Base-by-base conservation (phyloP, 2,888 invertebrate genomes). In the Stenichneumon culpator region DNA sequence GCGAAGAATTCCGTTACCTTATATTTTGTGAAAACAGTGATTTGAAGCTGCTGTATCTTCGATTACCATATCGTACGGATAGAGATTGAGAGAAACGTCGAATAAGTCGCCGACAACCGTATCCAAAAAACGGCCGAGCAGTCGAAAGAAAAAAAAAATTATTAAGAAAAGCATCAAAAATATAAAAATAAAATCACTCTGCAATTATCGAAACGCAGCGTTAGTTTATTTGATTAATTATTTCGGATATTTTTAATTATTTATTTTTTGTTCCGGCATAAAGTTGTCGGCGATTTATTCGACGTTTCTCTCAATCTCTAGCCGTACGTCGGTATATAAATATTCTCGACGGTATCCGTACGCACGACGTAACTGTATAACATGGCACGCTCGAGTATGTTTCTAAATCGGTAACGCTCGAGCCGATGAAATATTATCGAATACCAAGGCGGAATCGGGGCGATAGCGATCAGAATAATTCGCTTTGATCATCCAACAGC, bases 371-470 rank as follows among this genome's bases (percentile, higher is more conserved):
- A 90, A 90, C 90, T 89, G 90, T 90, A 90, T 89, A 90, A 86
- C 83, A 22, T 77, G 79, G 83, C 52, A 52, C 32, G 70, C 39
- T 11, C 32, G 32, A 52, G 52, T 90, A 89, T 89, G 89, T 88
- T 87, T 86, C 90, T 90, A 88, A 90, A 90, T 90, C 89, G 89
- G 90, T 84, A 90, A 90, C 80, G 87, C 88, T 87, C 89, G 85
- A 83, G 80, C 68, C 79, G 79, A 54, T 60, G 60, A 89, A 11
- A 25, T 88, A 88, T 87, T 86, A 89, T 88, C 89, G 89, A 89
- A 89, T 89, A 89, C 88, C 89, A 86, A 85, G 87, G 86, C 86
- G 19, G 36, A 25, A 16, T 14, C 72, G 52, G 72, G 22, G 39
- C 52, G 19, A 54, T 57, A 28, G 57, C 54, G 54, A 39, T 36